These are phyloP conservation scores for Hippocampus comes DNA, from an alignment of 2,113 vertebrate genomes.

Conservation along the genomic window DNA sequence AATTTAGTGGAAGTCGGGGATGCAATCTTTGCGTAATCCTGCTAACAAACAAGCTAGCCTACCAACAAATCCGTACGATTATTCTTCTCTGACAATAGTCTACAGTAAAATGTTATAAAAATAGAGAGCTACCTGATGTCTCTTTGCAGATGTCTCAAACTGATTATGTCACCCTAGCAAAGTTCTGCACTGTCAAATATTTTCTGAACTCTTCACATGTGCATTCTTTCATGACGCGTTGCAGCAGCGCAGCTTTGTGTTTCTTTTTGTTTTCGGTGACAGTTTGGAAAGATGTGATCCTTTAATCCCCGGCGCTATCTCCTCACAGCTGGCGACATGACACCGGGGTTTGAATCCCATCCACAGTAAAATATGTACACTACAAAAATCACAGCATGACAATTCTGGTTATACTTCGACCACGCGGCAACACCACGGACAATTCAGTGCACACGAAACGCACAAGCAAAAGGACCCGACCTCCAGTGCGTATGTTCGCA, in stretches of 20 bases:
- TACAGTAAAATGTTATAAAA: slow-evolving; percentile 19
- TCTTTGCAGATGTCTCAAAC: slow-evolving; percentile 31
- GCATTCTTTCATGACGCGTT: slow-evolving; percentile 14
- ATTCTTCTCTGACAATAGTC: slow-evolving; percentile 8
- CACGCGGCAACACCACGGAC: slow-evolving; percentile 38
- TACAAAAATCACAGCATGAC: slow-evolving; percentile 44
- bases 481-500: slow-evolving; percentile 25
- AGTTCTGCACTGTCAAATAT: slow-evolving; percentile 22
- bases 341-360: slow-evolving; percentile 32
- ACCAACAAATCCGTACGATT: slow-evolving; percentile 8
- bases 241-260: slow-evolving; percentile 52
- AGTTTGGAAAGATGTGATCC: slow-evolving; percentile 34
- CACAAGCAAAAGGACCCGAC: slow-evolving; percentile 44
- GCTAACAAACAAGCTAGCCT: not conserved
- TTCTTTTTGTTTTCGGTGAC: slow-evolving; percentile 33
- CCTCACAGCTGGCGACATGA: slow-evolving; percentile 14
- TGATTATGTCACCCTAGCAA: slow-evolving; percentile 31
- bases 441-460: slow-evolving; percentile 51
- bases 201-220: slow-evolving; percentile 36
- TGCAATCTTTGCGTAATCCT: not conserved
- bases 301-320: not conserved
- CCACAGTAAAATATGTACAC: slow-evolving; percentile 47
- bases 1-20: not conserved
- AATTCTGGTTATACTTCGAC: slow-evolving; percentile 49
- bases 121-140: slow-evolving; percentile 37